Evolutionary conservation across 2,113 vertebrate species (phyloP).

Genomic region (Callospermophilus lateralis): DNA sequence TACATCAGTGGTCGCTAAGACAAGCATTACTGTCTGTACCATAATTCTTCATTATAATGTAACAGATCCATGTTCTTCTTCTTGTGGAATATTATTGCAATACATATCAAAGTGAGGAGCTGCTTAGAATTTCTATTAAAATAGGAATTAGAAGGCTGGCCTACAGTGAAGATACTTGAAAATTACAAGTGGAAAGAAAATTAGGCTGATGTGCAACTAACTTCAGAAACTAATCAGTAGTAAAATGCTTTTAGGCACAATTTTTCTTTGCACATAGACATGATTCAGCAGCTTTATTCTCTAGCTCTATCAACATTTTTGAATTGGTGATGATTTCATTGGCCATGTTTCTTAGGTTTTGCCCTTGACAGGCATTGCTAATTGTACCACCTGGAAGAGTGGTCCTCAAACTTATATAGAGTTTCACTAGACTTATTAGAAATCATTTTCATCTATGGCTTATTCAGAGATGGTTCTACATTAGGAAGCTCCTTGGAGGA

Average conservation of each 20-base stretch:
- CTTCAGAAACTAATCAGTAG: slow-evolving; percentile 75
- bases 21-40: slow-evolving; percentile 36
- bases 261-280: slow-evolving; percentile 56
- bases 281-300: slow-evolving; percentile 66
- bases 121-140: slow-evolving; percentile 67
- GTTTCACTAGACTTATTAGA: slow-evolving; percentile 33
- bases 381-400: neutral
- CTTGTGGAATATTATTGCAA: slow-evolving; percentile 48
- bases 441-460: slow-evolving; percentile 57
- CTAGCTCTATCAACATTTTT: slow-evolving; percentile 19
- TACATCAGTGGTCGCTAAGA: slow-evolving; percentile 76
- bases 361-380: neutral
- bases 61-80: slow-evolving; percentile 54
- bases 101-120: slow-evolving; percentile 56
- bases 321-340: slow-evolving; percentile 51
- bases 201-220: slow-evolving; percentile 68
- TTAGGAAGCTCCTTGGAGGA: neutral
- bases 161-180: slow-evolving; percentile 66
- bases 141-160: slow-evolving; percentile 64
- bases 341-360: neutral
- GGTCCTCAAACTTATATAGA: neutral
- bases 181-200: slow-evolving; percentile 74
- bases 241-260: slow-evolving; percentile 63
- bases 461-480: slow-evolving; percentile 13
- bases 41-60: slow-evolving; percentile 70